Base-by-base conservation (phyloP, 2,797 vertebrate species). In the Buceros bicornis region DNA sequence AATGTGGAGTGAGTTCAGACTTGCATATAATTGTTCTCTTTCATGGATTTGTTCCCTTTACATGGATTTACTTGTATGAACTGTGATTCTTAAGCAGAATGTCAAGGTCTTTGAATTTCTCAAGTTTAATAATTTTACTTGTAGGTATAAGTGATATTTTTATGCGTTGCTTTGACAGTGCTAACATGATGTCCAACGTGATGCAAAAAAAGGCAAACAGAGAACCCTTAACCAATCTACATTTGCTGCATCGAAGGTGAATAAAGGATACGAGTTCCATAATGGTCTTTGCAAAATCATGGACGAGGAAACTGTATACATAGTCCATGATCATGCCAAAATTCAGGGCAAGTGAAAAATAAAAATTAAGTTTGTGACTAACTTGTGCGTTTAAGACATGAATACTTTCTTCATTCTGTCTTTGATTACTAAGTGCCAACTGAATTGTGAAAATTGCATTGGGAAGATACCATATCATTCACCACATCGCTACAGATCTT, bases 241-340 rank as follows among this genome's bases (percentile, higher is more conserved):
- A 8, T 45, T 66, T 80, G 14, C 16, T 80, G 56, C 37, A 47
- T 58, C 21, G 10, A n/a, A 54, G 15, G 11, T 57, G 66, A 70
- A 87, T 31, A 31, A 61, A 72, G 42, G n/a, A 35, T n/a, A 51
- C 16, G 7, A 20, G 26, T 64, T 87, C 29, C 19, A 3, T 10
- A 31, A n/a, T 1, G 1, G 5, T 69, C 11, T 62, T 66, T 70
- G 35, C 17, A 20, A 89, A 54, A 33, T 48, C 28, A 42, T 16
- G 11, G 11, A 40, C 0, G 0, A 82, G 15, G 35, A 76, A 60
- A 47, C 31, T 22, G 8, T 66, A 5, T 22, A 7, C 16, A 2
- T 50, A 45, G 18, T 26, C 17, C 2, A 2, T 66, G 53, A 81
- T 13, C 21, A 31, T 80, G 17, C 22, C 1, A 5, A 74, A 82